Conservation (phyloP, 1,140 invertebrate genomes). For the Phocides pigmalion region DNA sequence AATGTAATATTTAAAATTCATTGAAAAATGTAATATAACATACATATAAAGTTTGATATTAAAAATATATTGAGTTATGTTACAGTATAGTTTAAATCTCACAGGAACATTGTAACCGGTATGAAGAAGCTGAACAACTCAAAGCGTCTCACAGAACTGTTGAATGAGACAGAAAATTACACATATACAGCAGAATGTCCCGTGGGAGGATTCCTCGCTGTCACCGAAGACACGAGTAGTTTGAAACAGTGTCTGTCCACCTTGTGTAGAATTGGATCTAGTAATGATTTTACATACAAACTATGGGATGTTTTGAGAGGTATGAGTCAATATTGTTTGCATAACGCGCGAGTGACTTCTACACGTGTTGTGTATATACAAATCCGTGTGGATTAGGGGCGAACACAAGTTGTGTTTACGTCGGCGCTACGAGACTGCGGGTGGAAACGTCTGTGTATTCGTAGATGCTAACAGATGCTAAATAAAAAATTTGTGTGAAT, state of each 20-base stretch:
- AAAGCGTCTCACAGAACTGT: slow-evolving; percentile 61
- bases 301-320: slow-evolving; percentile 82
- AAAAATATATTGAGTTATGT: too few relatives aligned
- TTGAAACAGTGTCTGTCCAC: slow-evolving; percentile 61
- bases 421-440: too few relatives aligned
- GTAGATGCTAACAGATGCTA: too few relatives aligned
- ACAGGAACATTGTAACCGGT: slow-evolving; percentile 56
- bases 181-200: slow-evolving; percentile 73
- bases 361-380: not conserved
- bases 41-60: too few relatives aligned
- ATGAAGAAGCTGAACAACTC: slow-evolving; percentile 55
- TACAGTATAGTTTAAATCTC: slow-evolving; percentile 27
- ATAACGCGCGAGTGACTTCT: too few relatives aligned
- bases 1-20: too few relatives aligned
- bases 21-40: too few relatives aligned
- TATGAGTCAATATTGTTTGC: slow-evolving; percentile 32
- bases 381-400: too few relatives aligned
- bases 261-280: slow-evolving; percentile 61
- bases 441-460: too few relatives aligned
- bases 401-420: too few relatives aligned
- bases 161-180: slow-evolving; percentile 78
- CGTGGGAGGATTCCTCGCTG: slow-evolving; percentile 69
- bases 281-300: slow-evolving; percentile 80
- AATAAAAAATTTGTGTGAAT: too few relatives aligned
- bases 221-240: slow-evolving; percentile 65